Evolutionary conservation across 2,888 invertebrate species (phyloP).

Genomic region (Tetrapedia diversipes): DNA sequence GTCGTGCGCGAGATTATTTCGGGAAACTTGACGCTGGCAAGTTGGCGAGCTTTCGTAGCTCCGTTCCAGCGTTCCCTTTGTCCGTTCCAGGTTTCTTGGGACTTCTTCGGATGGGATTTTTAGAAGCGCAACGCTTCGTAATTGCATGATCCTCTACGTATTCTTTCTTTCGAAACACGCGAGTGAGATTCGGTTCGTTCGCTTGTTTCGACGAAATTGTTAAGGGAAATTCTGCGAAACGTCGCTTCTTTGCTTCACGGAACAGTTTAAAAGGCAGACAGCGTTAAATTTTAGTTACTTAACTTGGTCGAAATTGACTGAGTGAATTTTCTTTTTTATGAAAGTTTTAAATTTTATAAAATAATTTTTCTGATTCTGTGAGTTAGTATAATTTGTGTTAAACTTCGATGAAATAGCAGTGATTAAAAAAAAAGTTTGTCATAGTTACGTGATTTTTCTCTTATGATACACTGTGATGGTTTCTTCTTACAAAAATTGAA

Average conservation of each 20-base stretch:
- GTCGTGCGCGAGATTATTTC: slow-evolving; percentile 41
- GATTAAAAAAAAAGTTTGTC: too few relatives aligned
- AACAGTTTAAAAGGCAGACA: neutral
- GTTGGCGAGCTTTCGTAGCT: neutral
- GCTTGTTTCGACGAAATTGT: neutral
- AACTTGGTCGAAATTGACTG: too few relatives aligned
- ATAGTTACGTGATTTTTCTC: too few relatives aligned
- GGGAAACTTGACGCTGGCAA: slow-evolving; percentile 21
- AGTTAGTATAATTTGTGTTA: too few relatives aligned
- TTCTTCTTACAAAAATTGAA: too few relatives aligned
- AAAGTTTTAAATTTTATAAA: too few relatives aligned
- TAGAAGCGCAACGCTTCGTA: neutral
- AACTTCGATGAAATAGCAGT: too few relatives aligned
- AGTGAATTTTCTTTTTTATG: too few relatives aligned
- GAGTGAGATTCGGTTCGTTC: slow-evolving; percentile 26
- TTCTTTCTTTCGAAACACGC: too few relatives aligned
- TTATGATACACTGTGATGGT: too few relatives aligned
- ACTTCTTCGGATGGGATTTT: neutral
- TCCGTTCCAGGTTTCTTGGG: neutral
- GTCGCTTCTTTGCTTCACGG: neutral
- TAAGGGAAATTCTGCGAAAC: slow-evolving; percentile 1
- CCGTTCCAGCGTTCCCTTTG: neutral
- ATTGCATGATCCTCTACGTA: neutral
- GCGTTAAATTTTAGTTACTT: neutral
- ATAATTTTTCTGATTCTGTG: neutral